These are phyloP conservation scores for Rhabdomys dilectus DNA, from an alignment of 2,113 vertebrate species.

Conservation along the genomic window DNA sequence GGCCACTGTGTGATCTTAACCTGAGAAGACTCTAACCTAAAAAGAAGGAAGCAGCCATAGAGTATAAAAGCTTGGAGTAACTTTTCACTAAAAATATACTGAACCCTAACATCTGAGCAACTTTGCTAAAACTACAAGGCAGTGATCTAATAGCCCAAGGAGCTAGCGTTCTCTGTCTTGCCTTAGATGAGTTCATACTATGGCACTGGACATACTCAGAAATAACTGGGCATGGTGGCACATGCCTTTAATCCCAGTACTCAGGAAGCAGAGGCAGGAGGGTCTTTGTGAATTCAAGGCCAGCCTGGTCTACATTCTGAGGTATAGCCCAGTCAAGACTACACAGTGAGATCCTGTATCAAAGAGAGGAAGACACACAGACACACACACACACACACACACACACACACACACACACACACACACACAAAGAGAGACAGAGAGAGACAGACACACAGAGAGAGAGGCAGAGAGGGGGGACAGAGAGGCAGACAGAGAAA, in stretches of 20 bases:
- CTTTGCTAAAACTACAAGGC: neutral
- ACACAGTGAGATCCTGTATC: neutral
- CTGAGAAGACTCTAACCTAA: neutral
- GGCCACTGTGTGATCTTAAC: neutral
- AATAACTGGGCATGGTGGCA: neutral
- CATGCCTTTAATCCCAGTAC: neutral
- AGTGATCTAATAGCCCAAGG: neutral
- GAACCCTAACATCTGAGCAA: neutral
- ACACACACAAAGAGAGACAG: neutral
- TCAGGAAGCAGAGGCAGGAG: neutral
- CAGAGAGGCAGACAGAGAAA: neutral
- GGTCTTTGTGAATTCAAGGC: neutral
- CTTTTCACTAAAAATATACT: neutral
- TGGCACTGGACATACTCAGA: neutral
- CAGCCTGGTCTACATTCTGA: neutral
- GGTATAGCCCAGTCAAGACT: neutral
- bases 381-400: neutral
- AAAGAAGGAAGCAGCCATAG: neutral
- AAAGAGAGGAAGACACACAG: neutral
- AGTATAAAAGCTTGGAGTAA: neutral
- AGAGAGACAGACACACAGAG: neutral
- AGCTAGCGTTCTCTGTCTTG: neutral
- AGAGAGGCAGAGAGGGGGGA: neutral
- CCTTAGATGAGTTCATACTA: neutral
- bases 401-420: neutral